Base-by-base conservation (phyloP, 2,888 invertebrate species). In the Euplexia lucipara region DNA sequence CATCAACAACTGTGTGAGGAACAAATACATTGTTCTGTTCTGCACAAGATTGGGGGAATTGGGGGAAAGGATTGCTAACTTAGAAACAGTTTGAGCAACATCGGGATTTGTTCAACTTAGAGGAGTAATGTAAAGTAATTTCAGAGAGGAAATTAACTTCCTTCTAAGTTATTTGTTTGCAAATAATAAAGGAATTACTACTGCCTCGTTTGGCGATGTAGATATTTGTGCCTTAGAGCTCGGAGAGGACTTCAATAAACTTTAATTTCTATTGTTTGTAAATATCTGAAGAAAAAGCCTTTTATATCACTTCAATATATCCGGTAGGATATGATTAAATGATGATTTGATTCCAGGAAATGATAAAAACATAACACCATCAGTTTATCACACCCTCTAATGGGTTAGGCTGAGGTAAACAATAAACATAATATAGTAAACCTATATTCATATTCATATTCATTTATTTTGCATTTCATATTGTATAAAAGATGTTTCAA, bases 1-100 rank as follows among this genome's bases (percentile, higher is more conserved):
- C 72, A 76, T 73, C 65, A 76, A 70, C 51, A 56, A 57, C 47
- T 53, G 59, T 45, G 51, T 76, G 72, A 51, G 44, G 52, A 57
- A 71, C 66, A 57, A 71, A 77, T 71, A 57, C 45, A 60, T 65
- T 41, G 70, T 67, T 32, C 34, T 61, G 45, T 70, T 52, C 64
- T 47, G 44, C 48, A 14, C 35, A 39, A 58, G 58, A 70, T 70
- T 51, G 41, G 16, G 41, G 32, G 14, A 32, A 22, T 67, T 12
- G 18, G 9, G 30, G 42, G 30, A 10, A 66, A 53, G 59, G 75
- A 59, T 67, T 41, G 51, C 35, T 20, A 68, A 67, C 68, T 74
- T 74, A 42, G 34, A 22, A 72, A 48, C 70, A 53, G 54, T 70
- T 65, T 60, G 52, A 39, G 45, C 22, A 70, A 65, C 77, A 71